A percentile compares a stretch with the other conserved stretches of the same genome.
These are phyloP conservation scores for Steinernema scapterisci DNA, from an alignment of 2,888 invertebrate species.

Conservation along the genomic window DNA sequence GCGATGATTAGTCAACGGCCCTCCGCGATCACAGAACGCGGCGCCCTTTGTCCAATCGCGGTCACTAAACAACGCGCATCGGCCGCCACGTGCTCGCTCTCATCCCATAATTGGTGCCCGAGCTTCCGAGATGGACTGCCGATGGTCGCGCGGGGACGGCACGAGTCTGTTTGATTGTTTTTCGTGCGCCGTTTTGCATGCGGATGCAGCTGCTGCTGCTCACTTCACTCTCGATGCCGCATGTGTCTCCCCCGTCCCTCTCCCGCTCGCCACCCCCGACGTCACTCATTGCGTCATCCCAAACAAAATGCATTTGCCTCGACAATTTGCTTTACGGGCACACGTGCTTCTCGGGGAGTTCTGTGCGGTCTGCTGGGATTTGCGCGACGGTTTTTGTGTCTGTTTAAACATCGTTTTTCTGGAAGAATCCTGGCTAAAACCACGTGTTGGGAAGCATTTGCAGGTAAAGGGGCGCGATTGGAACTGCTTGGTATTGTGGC, in stretches of 20 bases:
- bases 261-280: not conserved
- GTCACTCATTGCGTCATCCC: conserved; percentile 26
- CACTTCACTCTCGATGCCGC: not conserved
- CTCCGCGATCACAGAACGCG: too few species aligned
- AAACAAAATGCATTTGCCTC: not conserved
- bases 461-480: too few species aligned
- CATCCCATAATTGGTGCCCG: not conserved
- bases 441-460: too few species aligned
- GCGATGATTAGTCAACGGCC: too few species aligned
- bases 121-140: too few species aligned
- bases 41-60: not conserved
- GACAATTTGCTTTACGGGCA: not conserved
- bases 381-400: too few species aligned
- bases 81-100: not conserved
- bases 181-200: not conserved
- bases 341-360: not conserved
- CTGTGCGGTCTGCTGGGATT: too few species aligned
- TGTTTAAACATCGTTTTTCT: too few species aligned
- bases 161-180: conserved; percentile 14
- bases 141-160: not conserved
- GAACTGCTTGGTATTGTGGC: too few species aligned
- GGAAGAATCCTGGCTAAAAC: too few species aligned
- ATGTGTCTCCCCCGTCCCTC: too few species aligned
- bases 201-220: conserved; percentile 20
- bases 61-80: not conserved